Evolutionary conservation across 2,888 invertebrate species (phyloP).

Genomic region (Cheilosia pagana): DNA sequence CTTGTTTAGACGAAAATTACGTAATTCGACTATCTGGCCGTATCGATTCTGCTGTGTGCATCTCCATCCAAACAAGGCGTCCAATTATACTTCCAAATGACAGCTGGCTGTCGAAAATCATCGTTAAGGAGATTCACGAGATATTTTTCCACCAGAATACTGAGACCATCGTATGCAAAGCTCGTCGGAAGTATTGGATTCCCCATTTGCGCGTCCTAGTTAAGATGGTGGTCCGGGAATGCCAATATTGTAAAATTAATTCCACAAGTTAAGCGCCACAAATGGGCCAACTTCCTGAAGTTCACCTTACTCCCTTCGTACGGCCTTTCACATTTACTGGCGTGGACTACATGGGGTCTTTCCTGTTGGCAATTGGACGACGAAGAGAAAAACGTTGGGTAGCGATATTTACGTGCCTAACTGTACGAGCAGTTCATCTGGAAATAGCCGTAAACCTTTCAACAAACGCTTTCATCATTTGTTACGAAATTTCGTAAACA

Average conservation of each 20-base stretch:
- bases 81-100: no score
- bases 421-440: constrained; percentile 5
- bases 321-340: constrained; percentile 1
- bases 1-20: no score
- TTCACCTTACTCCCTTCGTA: no score
- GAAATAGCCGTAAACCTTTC: not conserved
- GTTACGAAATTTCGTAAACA: not conserved
- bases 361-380: not conserved
- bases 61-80: no score
- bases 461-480: not conserved
- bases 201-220: no score
- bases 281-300: constrained; percentile 43
- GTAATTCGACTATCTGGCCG: no score
- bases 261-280: constrained; percentile 18
- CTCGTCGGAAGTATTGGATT: no score
- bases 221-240: not conserved
- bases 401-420: constrained; percentile 9
- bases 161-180: not conserved
- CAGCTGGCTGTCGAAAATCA: no score
- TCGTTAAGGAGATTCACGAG: no score
- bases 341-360: constrained; percentile 11
- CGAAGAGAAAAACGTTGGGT: constrained; percentile 15
- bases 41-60: no score
- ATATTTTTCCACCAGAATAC: no score
- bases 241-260: not conserved